Evolutionary conservation across 2,888 invertebrate species (phyloP).

Genomic region (Coleophora deauratella): DNA sequence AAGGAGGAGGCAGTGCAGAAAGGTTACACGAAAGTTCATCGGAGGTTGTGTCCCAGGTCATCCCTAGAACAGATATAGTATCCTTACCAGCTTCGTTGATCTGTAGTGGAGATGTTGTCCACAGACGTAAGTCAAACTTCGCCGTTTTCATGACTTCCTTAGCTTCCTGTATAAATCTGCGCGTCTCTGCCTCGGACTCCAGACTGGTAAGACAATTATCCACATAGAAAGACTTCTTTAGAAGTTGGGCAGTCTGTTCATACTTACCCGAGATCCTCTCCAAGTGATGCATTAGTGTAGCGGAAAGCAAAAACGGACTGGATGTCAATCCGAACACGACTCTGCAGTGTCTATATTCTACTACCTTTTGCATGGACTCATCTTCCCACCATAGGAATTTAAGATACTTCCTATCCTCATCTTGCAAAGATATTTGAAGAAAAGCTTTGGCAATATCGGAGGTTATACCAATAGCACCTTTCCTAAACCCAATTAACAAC

Average conservation of each 20-base stretch:
- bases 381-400: slow-evolving; percentile 10
- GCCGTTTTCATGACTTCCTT: slow-evolving; percentile 4
- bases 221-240: slow-evolving; percentile 6
- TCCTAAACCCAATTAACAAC: slow-evolving; percentile 8
- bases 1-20: no score
- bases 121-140: slow-evolving; percentile 8
- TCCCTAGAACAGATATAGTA: slow-evolving; percentile 4
- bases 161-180: slow-evolving; percentile 1
- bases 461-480: slow-evolving; percentile 7
- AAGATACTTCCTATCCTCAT: slow-evolving; percentile 5
- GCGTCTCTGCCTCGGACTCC: neutral
- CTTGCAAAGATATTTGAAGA: slow-evolving; percentile 7
- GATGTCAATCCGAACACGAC: slow-evolving; percentile 9
- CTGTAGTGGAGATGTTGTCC: slow-evolving; percentile 4
- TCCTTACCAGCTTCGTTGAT: slow-evolving; percentile 2
- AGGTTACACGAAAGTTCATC: no score
- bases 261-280: neutral
- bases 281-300: slow-evolving; percentile 6
- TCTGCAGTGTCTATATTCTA: slow-evolving; percentile 6
- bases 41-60: slow-evolving; percentile 3
- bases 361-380: neutral
- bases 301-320: slow-evolving; percentile 8
- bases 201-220: slow-evolving; percentile 7
- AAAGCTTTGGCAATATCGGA: slow-evolving; percentile 8
- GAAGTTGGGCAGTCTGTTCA: neutral